These are phyloP conservation scores for Margaritifera margaritifera DNA, from an alignment of 2,888 invertebrate species.

Conservation along the genomic window DNA sequence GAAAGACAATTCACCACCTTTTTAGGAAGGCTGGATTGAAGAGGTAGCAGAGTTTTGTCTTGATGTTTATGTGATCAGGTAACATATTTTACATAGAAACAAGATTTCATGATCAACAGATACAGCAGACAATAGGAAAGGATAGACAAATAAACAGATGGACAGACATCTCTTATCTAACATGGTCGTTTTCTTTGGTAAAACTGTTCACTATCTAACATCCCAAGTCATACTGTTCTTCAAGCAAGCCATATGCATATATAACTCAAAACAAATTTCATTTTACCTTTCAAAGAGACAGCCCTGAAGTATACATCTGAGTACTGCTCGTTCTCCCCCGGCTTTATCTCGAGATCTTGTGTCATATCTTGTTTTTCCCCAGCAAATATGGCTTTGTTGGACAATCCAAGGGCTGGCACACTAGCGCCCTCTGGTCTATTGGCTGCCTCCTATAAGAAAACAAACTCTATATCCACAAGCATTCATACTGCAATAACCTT, in stretches of 20 bases:
- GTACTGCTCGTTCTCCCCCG: slow-evolving; percentile 76
- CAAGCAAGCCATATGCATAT: neutral
- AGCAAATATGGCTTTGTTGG: slow-evolving; percentile 91
- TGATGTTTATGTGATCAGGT: too few species aligned
- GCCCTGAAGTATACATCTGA: slow-evolving; percentile 80
- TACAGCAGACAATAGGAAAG: neutral
- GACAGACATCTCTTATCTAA: neutral
- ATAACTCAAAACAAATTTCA: neutral
- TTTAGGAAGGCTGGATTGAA: too few species aligned
- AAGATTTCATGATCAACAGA: too few species aligned
- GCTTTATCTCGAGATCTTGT: slow-evolving; percentile 64
- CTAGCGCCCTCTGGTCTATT: slow-evolving; percentile 82
- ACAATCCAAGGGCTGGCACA: slow-evolving; percentile 94
- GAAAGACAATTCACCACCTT: too few species aligned
- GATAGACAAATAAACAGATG: neutral
- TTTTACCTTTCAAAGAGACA: slow-evolving; percentile 50
- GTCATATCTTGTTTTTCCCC: slow-evolving; percentile 25
- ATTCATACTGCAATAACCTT: neutral
- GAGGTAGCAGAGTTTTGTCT: too few species aligned
- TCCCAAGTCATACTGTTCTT: neutral
- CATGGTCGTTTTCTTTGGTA: too few species aligned
- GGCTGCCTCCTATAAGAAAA: slow-evolving; percentile 35
- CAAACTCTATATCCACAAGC: neutral
- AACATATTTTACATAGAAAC: too few species aligned
- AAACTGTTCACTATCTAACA: too few species aligned